These are phyloP conservation scores for Drosophila testacea DNA, from an alignment of 2,888 invertebrate species.

Conservation along the genomic window DNA sequence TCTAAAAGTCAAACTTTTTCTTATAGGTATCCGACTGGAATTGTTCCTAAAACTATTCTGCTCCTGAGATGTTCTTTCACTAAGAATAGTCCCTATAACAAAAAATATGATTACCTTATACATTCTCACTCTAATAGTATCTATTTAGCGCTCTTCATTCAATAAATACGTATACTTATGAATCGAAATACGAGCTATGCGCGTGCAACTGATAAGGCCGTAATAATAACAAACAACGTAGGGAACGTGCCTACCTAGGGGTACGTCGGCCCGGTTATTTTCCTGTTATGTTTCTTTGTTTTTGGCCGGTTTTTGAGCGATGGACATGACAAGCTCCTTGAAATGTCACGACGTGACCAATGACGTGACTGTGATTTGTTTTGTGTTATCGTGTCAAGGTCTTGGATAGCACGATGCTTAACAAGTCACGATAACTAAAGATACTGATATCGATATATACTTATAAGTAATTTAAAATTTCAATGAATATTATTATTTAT, in stretches of 20 bases:
- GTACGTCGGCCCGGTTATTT: background rate
- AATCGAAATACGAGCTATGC: constrained; percentile 19
- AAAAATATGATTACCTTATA: no score
- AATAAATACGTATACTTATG: constrained; percentile 11
- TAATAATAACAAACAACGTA: constrained; percentile 25
- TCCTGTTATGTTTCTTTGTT: background rate
- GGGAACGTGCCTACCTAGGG: constrained; percentile 33
- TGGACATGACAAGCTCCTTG: constrained; percentile 30
- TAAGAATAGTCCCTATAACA: no score
- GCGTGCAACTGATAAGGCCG: constrained; percentile 46
- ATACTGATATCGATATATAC: background rate
- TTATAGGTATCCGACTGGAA: no score
- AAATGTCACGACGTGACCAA: constrained; percentile 22
- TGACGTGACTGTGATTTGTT: constrained; percentile 5
- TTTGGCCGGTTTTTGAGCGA: background rate
- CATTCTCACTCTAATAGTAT: background rate
- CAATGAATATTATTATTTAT: background rate
- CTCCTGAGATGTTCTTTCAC: no score
- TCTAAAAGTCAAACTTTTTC: background rate
- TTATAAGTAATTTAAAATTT: background rate
- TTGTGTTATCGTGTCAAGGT: constrained; percentile 26
- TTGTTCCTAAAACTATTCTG: no score
- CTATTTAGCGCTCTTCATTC: constrained; percentile 13
- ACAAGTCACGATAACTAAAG: constrained; percentile 27
- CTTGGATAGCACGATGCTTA: constrained; percentile 8